Evolutionary conservation across 2,113 vertebrate genomes (phyloP).

Genomic region (Carassius auratus): DNA sequence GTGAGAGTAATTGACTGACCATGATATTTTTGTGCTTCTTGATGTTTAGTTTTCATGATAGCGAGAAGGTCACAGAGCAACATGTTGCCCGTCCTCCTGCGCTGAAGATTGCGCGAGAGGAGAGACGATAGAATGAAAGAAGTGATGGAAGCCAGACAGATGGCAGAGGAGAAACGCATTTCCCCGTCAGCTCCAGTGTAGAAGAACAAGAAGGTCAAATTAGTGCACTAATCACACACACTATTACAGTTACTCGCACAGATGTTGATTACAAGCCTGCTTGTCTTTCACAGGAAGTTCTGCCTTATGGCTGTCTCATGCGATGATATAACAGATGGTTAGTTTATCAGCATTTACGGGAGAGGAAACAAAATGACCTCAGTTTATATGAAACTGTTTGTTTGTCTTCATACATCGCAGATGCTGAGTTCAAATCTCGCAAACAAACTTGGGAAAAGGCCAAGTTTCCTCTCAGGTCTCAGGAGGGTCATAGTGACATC

Average conservation of each 20-base stretch:
- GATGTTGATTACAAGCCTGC: constrained; percentile 15
- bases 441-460: constrained; percentile 73
- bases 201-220: constrained; percentile 51
- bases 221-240: constrained; percentile 37
- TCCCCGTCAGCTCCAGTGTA: background rate
- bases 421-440: constrained; percentile 66
- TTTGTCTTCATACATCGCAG: constrained; percentile 56
- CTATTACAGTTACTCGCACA: constrained; percentile 23
- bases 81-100: constrained; percentile 8
- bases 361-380: constrained; percentile 3
- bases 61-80: constrained; percentile 25
- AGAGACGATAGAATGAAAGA: background rate
- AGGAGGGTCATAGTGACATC: constrained; percentile 82
- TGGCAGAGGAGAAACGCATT: constrained; percentile 24
- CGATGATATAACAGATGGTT: constrained; percentile 14
- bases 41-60: constrained; percentile 6
- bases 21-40: background rate
- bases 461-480: constrained; percentile 74
- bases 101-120: constrained; percentile 34
- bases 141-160: background rate
- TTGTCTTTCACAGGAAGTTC: constrained; percentile 21
- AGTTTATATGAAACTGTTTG: background rate
- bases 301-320: constrained; percentile 15
- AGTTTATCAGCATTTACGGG: background rate
- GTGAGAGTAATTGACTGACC: background rate